A percentile compares a stretch with the other conserved stretches of the same genome.
Conservation (phyloP, 2,797 vertebrate species). For the Pipistrellus nathusii region DNA sequence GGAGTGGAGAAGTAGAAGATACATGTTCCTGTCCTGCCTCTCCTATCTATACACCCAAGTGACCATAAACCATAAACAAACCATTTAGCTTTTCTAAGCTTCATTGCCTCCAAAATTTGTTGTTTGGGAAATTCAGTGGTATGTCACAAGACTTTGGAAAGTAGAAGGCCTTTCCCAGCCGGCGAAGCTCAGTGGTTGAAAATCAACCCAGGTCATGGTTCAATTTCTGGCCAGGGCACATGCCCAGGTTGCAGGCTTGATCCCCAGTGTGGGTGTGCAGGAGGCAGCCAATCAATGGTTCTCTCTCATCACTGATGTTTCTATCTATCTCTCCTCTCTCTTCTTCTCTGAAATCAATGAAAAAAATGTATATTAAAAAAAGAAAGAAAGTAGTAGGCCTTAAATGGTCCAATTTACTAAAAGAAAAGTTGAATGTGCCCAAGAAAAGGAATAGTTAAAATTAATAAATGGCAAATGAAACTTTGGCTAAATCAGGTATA, state of each 20-base stretch:
- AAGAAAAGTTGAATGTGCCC: background rate
- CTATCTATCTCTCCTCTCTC: too few species aligned
- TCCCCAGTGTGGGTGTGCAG: too few species aligned
- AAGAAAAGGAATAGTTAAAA: constrained; percentile 16
- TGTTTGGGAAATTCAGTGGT: background rate
- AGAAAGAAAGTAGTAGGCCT: background rate
- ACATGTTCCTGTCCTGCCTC: background rate
- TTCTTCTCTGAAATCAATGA: too few species aligned
- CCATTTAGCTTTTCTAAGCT: background rate
- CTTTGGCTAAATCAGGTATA: background rate
- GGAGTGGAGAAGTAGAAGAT: background rate
- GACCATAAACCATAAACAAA: background rate
- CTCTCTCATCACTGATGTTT: too few species aligned
- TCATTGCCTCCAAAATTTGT: background rate
- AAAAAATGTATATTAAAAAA: too few species aligned
- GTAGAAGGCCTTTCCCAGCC: background rate
- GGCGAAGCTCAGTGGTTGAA: too few species aligned
- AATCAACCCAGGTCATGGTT: too few species aligned
- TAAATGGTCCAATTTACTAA: background rate
- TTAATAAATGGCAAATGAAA: background rate
- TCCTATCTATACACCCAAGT: background rate
- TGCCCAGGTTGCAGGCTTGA: too few species aligned
- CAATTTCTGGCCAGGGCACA: too few species aligned
- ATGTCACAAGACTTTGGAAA: background rate
- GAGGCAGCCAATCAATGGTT: too few species aligned